Base-by-base conservation (phyloP, 2,797 vertebrate genomes). In the Sylvilagus floridanus region DNA sequence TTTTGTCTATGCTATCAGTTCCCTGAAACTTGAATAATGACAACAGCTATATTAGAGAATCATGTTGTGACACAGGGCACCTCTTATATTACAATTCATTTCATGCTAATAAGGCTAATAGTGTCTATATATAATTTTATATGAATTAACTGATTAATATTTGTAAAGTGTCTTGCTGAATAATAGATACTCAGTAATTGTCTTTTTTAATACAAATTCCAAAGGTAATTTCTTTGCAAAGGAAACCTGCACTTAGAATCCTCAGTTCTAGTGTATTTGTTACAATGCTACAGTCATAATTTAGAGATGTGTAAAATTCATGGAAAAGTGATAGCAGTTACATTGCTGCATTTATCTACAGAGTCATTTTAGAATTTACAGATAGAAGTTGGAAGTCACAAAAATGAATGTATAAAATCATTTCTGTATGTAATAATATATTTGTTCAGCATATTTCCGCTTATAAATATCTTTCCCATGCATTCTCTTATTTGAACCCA, bases 221-320 rank as follows among this genome's bases (percentile, higher is more conserved):
- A 69, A 93, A 50, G 7, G 2, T 84, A 93, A 85, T 12, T 76
- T 76, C n/a, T 86, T 83, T 73, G 32, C 83, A 93, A 35, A 22
- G 66, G 5, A 5, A 54, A 83, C 35, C 73, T 82, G 69, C 4
- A 81, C 5, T 89, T 69, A 82, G 7, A 66, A 57, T 21, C 5
- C 32, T 62, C 88, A 62, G 14, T 77, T 82, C 16, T 54, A 52
- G 16, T 57, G 9, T 35, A 75, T 83, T 78, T 93, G 22, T 30
- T n/a, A 78, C 1, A 76, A 69, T 83, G 88, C 50, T 89, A 69
- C 32, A 71, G 9, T 35, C n/a, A 92, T 19, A 60, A 71, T 62
- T 72, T 82, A 9, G 1, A 17, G 13, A 88, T 28, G 4, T 5
- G 73, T 75, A 82, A 78, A 78, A 84, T 24, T 86, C 14, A 66